These are phyloP conservation scores for Sarcophaga bullata DNA, from an alignment of 1,140 invertebrate species.

Conservation along the genomic window DNA sequence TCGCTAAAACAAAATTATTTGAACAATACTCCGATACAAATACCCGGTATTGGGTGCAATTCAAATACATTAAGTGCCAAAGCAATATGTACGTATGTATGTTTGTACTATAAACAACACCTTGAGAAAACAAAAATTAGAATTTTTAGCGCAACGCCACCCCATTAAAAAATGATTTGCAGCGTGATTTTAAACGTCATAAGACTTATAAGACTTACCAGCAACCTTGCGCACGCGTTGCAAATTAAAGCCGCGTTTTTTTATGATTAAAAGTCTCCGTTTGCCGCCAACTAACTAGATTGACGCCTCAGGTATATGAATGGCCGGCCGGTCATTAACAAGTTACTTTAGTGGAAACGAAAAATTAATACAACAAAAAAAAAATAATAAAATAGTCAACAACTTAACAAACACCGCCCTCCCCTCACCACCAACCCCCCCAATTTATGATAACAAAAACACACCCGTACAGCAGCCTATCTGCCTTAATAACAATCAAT, in stretches of 20 bases:
- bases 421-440: neutral
- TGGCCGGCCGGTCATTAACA: neutral
- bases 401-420: neutral
- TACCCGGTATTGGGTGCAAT: too few species aligned
- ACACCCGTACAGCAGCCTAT: too few species aligned
- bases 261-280: conserved; percentile 4
- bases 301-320: neutral
- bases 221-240: conserved; percentile 22
- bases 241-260: neutral
- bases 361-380: neutral
- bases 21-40: neutral
- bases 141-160: neutral
- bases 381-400: neutral
- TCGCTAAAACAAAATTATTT: neutral
- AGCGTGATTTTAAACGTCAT: neutral
- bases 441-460: too few species aligned
- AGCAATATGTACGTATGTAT: too few species aligned
- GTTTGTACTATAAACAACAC: neutral
- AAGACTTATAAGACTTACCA: neutral
- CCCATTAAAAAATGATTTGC: neutral
- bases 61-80: too few species aligned
- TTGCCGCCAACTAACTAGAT: conserved; percentile 25
- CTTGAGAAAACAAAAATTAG: neutral
- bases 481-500: too few species aligned
- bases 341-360: neutral